Conservation (phyloP, 2,888 invertebrate genomes). For the Tolmerus cingulatus region DNA sequence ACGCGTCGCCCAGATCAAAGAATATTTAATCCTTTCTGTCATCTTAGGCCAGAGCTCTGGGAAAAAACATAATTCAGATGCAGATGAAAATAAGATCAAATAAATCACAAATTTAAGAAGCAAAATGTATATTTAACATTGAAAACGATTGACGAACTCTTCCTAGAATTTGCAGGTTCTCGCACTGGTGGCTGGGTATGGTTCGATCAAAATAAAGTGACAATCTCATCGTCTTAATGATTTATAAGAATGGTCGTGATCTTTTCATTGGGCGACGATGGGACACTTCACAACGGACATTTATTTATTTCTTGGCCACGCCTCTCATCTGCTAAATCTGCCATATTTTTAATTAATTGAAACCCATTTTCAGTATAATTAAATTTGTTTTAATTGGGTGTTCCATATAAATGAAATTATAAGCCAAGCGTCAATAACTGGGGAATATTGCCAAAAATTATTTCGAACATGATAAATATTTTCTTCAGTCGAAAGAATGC, state of each 20-base stretch:
- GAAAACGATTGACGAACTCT: constrained; percentile 9
- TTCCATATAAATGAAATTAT: background rate
- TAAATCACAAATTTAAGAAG: constrained; percentile 6
- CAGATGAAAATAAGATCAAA: constrained; percentile 2
- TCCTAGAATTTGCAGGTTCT: constrained; percentile 23
- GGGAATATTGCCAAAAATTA: background rate
- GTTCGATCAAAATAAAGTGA: background rate
- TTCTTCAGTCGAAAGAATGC: background rate
- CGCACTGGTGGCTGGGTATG: background rate
- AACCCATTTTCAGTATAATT: background rate
- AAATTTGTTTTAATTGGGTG: background rate
- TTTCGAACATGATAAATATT: background rate
- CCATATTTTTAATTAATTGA: background rate
- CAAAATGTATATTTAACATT: background rate
- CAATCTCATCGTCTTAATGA: background rate
- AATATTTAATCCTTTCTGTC: background rate
- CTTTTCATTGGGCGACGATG: background rate
- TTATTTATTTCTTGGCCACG: background rate
- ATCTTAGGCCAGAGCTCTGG: background rate
- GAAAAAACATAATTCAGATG: constrained; percentile 10
- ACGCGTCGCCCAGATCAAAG: constrained; percentile 8
- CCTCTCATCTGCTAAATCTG: background rate
- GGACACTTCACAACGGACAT: background rate
- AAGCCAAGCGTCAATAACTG: background rate
- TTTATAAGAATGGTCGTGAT: background rate